Conservation (phyloP, 1,140 invertebrate species). For the Macrobrachium nipponense region DNA sequence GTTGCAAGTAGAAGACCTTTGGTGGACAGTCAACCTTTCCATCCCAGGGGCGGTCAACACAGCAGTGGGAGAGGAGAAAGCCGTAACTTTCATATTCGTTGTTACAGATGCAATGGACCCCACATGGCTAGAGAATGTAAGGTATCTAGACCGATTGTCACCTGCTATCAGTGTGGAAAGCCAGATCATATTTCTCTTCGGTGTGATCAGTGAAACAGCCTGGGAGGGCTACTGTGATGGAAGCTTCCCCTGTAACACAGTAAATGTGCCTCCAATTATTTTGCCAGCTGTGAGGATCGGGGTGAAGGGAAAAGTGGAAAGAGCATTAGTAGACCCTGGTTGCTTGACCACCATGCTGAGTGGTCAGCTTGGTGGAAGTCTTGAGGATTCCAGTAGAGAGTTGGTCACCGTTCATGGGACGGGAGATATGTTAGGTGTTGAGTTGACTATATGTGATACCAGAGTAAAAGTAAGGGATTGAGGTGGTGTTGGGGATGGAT, state of each 20-base stretch:
- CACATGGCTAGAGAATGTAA: conserved; percentile 26
- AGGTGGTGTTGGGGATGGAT: conserved; percentile 31
- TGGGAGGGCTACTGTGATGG: background rate
- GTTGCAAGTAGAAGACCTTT: conserved; percentile 24
- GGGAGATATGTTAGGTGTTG: conserved; percentile 9
- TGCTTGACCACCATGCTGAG: conserved; percentile 1
- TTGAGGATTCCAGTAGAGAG: background rate
- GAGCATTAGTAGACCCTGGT: conserved; percentile 22
- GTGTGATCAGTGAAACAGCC: conserved; percentile 6
- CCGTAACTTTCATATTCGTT: background rate
- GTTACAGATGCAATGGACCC: conserved; percentile 15
- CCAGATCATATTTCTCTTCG: background rate
- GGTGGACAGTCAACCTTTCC: too few relatives aligned
- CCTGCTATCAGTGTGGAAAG: conserved; percentile 18
- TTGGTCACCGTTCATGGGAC: conserved; percentile 13
- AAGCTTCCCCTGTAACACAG: background rate
- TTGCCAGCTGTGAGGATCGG: conserved; percentile 1
- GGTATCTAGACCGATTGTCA: background rate
- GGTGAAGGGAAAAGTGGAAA: background rate
- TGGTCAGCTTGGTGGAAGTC: too few relatives aligned
- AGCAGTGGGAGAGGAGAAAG: background rate
- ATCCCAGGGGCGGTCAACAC: conserved; percentile 2
- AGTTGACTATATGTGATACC: background rate
- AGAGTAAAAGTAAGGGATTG: background rate
- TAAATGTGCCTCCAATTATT: conserved; percentile 19